Percentiles rank a stretch among this genome's conserved stretches.
Conservation (phyloP, 2,888 invertebrate species). For the Parapristionchus giblindavisi region DNA sequence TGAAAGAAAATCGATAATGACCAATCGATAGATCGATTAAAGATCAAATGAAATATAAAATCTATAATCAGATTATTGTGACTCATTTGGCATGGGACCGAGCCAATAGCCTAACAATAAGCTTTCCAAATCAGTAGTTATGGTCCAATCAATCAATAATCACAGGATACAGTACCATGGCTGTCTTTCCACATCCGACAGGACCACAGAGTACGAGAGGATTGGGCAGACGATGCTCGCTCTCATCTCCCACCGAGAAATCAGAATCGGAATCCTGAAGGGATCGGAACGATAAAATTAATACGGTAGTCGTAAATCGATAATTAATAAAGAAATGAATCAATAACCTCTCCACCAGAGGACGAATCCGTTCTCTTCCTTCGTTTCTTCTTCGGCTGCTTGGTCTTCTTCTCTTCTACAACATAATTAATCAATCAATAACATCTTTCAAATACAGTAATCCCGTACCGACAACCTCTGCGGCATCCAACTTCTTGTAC, state of each 20-base stretch:
- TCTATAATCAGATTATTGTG: neutral
- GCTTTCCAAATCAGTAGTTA: too few relatives aligned
- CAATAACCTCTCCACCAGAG: neutral
- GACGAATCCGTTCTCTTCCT: neutral
- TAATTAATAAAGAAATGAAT: neutral
- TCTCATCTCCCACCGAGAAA: neutral
- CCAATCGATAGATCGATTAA: neutral
- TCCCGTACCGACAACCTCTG: neutral
- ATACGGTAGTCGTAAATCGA: neutral
- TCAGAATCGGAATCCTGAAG: constrained; percentile 19
- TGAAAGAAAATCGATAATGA: neutral
- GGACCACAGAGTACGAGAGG: constrained; percentile 14
- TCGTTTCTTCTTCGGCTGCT: constrained; percentile 3
- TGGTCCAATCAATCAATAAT: too few relatives aligned
- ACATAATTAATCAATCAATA: neutral
- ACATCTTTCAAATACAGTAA: too few relatives aligned
- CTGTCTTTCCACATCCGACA: constrained; percentile 21
- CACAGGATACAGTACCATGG: too few relatives aligned
- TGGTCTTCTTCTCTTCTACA: constrained; percentile 5
- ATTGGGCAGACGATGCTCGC: constrained; percentile 7
- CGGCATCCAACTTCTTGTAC: constrained; percentile 12
- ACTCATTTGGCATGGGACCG: too few relatives aligned
- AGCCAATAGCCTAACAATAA: too few relatives aligned
- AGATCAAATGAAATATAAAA: neutral
- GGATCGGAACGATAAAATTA: neutral